Base-by-base conservation (phyloP, 2,797 vertebrate species). In the Parauchenoglanis punctatus region DNA sequence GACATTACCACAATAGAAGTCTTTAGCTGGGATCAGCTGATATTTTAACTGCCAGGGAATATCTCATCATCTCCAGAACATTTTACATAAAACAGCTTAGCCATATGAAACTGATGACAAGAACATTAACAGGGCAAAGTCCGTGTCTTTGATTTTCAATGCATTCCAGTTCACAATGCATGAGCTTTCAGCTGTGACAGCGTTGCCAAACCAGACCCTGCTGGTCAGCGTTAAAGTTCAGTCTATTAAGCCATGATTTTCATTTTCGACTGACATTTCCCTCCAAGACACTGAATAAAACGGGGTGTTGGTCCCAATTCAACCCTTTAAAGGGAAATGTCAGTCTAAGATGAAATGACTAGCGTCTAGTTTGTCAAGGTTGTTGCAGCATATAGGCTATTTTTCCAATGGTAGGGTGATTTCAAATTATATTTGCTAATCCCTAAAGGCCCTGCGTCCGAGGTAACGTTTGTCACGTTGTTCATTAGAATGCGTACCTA, bases 31-130 rank as follows among this genome's bases (percentile, higher is more conserved):
- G 75, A 86, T 91, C 88, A 86, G 75, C 61, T 88, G 83, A 67
- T 63, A 6, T 65, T 84, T 88, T 87, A 75, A 86, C 76, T 87
- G 58, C 23, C 85, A 40, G 44, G 75, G 86, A 85, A 84, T 86
- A 72, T 28, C 58, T 70, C 46, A 87, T 58, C 70, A 87, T 83
- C 84, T 67, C n/a, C 10, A 87, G 28, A 85, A 91, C 54, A 61
- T 28, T 89, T 83, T 61, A 87, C 75, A 90, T 52, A 65, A 87
- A 88, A 70, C 67, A 82, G 77, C 40, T 86, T 59, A 13, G 72
- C 59, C 61, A 65, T 59, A 78, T 87, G 13, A 85, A 88, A 91
- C 83, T 58, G 12, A 25, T 72, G 68, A 84, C 75, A 61, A 58
- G 87, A 86, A 83, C 81, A 80, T 75, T 78, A 89, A 65, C 67